Evolutionary conservation across 2,113 vertebrate genomes (phyloP).

Genomic region (Corythaixoides concolor): DNA sequence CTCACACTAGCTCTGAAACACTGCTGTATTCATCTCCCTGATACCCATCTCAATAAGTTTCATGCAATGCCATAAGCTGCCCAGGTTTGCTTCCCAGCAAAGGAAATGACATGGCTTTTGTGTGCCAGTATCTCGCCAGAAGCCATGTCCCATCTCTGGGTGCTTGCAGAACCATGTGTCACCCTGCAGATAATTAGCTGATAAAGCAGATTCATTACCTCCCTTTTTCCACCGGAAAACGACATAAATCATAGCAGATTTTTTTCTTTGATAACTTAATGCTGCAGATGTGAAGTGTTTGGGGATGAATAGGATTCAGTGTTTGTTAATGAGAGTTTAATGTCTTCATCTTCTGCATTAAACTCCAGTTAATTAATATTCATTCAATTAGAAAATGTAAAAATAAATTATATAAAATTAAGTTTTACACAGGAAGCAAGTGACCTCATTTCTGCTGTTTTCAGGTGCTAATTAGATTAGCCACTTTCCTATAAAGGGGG

Average conservation of each 20-base stretch:
- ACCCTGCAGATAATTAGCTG: conserved; percentile 14
- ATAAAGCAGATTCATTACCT: conserved; percentile 19
- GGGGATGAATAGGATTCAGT: conserved; percentile 39
- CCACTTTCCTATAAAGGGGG: neutral
- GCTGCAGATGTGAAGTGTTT: conserved; percentile 30
- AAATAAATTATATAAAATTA: conserved; percentile 68
- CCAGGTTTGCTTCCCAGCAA: neutral
- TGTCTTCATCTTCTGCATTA: conserved; percentile 69
- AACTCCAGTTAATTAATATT: conserved; percentile 73
- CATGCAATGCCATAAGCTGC: rapidly evolving
- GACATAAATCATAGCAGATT: neutral
- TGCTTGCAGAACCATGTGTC: neutral
- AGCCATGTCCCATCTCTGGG: neutral
- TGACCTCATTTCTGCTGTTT: conserved; percentile 64
- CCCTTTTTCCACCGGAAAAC: neutral
- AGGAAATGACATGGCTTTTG: neutral
- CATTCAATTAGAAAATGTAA: conserved; percentile 72
- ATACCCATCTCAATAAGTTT: rapidly evolving
- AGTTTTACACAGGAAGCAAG: conserved; percentile 58
- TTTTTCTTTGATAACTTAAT: conserved; percentile 38
- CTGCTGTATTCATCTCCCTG: rapidly evolving
- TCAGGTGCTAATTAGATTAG: conserved; percentile 64
- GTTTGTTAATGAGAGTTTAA: conserved; percentile 69
- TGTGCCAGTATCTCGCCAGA: neutral
- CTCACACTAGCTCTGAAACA: neutral